A percentile compares a stretch with the other conserved stretches of the same genome.
phyloP scores from a whole-genome alignment of 2,797 vertebrate genomes.

The Amazona finschi region DNA sequence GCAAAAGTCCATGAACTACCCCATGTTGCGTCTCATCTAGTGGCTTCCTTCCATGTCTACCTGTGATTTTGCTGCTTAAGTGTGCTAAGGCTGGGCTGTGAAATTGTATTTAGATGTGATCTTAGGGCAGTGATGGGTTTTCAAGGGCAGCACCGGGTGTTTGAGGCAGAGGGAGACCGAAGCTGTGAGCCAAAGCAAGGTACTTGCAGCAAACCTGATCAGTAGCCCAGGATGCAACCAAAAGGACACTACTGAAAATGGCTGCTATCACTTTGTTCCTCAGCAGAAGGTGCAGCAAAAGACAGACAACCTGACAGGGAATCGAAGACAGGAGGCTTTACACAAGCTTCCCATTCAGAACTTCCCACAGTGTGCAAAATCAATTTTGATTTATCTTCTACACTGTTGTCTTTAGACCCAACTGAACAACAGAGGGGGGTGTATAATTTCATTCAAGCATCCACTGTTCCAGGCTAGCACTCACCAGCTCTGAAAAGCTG shows the following conservation, averaged over 20 bases:
- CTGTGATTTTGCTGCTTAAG: not conserved
- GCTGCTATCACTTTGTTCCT: not conserved
- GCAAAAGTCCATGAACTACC: accelerated
- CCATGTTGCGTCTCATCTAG: accelerated
- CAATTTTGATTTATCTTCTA: not conserved
- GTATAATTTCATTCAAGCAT: not conserved
- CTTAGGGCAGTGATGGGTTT: not conserved
- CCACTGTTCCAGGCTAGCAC: not conserved
- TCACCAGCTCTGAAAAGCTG: not conserved
- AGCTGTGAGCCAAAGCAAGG: not conserved
- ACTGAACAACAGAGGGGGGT: not conserved
- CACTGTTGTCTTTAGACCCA: not conserved
- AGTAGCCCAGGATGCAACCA: not conserved
- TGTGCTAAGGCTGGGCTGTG: not conserved
- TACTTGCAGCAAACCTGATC: not conserved
- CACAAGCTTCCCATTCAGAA: not conserved
- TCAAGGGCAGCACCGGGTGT: not conserved
- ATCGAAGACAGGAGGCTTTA: not conserved
- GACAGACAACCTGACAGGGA: not conserved
- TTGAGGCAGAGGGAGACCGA: not conserved
- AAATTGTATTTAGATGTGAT: not conserved
- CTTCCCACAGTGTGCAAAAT: not conserved
- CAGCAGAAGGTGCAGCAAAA: not conserved
- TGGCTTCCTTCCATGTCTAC: accelerated
- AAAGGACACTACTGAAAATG: not conserved